A percentile compares a stretch with the other conserved stretches of the same genome.
Evolutionary conservation across 2,797 vertebrate species (phyloP).

Genomic region (Xiphophorus birchmanni): DNA sequence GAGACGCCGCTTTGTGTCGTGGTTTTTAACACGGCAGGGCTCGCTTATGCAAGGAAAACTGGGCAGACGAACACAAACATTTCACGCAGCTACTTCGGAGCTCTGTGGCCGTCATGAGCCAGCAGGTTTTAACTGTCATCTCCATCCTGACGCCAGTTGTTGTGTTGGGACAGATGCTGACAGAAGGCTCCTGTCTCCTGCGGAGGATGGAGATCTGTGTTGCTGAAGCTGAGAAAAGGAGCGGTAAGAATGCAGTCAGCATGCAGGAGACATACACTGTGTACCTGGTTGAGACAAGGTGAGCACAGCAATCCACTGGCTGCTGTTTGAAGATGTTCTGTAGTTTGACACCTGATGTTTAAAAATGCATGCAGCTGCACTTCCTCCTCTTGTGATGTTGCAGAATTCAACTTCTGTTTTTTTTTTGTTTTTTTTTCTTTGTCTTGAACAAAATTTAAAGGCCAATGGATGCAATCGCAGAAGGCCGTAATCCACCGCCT

Average conservation of each 20-base stretch:
- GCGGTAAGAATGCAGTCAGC: conserved; percentile 88
- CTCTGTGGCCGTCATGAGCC: neutral
- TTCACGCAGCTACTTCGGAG: neutral
- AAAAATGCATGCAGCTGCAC: neutral
- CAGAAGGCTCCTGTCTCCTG: conserved; percentile 77
- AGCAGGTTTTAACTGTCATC: neutral
- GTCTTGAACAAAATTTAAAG: conserved; percentile 64
- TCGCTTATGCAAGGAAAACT: neutral
- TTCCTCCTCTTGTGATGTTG: conserved; percentile 7
- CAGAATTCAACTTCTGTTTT: neutral
- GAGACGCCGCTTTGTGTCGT: neutral
- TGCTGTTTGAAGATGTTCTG: neutral
- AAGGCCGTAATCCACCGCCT: conserved; percentile 85
- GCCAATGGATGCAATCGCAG: conserved; percentile 82
- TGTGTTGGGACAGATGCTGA: conserved; percentile 55
- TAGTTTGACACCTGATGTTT: neutral
- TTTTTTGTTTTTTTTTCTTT: neutral
- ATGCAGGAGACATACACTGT: conserved; percentile 93
- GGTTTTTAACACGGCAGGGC: neutral
- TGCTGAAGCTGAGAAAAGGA: conserved; percentile 91
- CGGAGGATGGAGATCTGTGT: conserved; percentile 92
- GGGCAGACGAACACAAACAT: neutral
- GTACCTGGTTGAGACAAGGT: conserved; percentile 93
- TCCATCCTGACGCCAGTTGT: neutral
- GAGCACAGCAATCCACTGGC: conserved; percentile 22